A percentile compares a stretch with the other conserved stretches of the same genome.
These are phyloP conservation scores for Indicator maculatus DNA, from an alignment of 2,113 vertebrate species.

Conservation along the genomic window DNA sequence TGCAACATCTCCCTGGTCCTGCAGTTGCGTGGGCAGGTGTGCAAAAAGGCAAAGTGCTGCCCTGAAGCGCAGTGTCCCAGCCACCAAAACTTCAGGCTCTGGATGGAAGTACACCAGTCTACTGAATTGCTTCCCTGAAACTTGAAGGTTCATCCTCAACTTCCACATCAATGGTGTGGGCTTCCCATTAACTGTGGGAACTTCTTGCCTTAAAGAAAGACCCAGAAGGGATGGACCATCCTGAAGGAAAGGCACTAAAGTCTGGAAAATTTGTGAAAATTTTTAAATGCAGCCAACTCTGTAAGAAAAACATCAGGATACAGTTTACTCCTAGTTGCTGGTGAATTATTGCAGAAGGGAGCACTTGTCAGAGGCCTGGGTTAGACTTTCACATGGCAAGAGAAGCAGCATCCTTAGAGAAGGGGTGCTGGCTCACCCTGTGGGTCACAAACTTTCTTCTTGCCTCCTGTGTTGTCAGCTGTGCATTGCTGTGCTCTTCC, in stretches of 20 bases:
- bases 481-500: rapidly evolving
- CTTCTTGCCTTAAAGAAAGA: neutral
- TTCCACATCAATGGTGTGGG: neutral
- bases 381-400: rapidly evolving
- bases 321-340: neutral
- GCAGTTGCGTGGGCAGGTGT: neutral
- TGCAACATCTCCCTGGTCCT: neutral
- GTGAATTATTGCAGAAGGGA: rapidly evolving
- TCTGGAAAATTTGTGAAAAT: neutral
- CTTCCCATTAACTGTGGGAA: neutral
- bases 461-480: rapidly evolving
- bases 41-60: neutral
- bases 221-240: neutral
- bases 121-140: neutral
- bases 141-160: neutral
- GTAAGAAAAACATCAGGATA: neutral
- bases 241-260: rapidly evolving
- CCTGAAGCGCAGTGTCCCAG: rapidly evolving
- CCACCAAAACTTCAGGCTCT: neutral
- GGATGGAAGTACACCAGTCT: neutral
- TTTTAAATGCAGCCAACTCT: neutral
- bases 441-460: neutral
- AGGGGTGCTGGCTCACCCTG: neutral
- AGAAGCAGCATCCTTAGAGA: neutral
- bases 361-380: neutral